phyloP scores from a whole-genome alignment of 2,888 invertebrate species.

The Phania funesta region DNA sequence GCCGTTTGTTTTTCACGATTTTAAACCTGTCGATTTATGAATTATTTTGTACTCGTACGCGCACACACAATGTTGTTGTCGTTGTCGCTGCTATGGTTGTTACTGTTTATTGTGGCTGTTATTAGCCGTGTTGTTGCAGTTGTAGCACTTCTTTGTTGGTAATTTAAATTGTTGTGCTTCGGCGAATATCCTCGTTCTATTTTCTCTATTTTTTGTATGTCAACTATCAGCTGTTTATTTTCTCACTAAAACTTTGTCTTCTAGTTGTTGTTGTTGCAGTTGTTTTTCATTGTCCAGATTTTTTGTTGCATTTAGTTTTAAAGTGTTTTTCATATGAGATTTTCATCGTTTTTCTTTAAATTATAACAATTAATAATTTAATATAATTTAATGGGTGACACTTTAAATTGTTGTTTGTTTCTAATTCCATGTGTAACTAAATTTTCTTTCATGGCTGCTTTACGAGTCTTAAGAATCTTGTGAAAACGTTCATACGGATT shows the following conservation, averaged over 20 bases:
- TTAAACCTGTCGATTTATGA: slow-evolving; percentile 43
- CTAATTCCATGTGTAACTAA: too few species aligned
- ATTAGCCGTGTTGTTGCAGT: slow-evolving; percentile 3
- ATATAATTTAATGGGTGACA: too few species aligned
- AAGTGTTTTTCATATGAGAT: too few species aligned
- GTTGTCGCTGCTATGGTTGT: background rate
- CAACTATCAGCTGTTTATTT: slow-evolving; percentile 22
- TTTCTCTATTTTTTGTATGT: slow-evolving; percentile 2
- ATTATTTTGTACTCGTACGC: slow-evolving; percentile 6
- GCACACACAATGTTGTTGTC: slow-evolving; percentile 22
- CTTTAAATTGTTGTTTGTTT: background rate
- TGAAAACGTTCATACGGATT: background rate
- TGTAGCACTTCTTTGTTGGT: too few species aligned
- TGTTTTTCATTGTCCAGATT: background rate
- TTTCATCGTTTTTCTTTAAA: too few species aligned
- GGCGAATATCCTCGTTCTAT: slow-evolving; percentile 58
- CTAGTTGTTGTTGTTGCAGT: background rate
- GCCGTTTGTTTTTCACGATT: slow-evolving; percentile 6
- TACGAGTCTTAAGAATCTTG: background rate
- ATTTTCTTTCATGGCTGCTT: too few species aligned
- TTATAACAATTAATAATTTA: too few species aligned
- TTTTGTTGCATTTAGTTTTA: background rate
- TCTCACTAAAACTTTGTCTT: background rate
- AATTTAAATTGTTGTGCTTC: background rate
- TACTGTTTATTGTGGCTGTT: slow-evolving; percentile 10